Evolutionary conservation across 2,888 invertebrate species (phyloP).

Genomic region (Thymelicus acteon): DNA sequence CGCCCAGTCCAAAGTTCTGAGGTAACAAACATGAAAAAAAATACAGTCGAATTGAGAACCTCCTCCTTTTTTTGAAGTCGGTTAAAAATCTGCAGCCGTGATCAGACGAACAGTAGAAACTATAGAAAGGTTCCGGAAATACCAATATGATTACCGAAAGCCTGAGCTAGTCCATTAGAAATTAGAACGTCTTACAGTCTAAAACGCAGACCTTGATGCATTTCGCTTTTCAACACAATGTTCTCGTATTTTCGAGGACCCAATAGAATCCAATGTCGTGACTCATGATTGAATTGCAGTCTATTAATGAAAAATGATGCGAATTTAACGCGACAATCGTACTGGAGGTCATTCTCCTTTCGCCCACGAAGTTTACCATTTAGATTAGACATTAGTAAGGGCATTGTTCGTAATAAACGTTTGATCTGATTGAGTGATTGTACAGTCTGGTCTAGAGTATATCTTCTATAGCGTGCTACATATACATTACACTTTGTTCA

Average conservation of each 20-base stretch:
- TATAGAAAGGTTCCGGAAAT: neutral
- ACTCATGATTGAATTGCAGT: neutral
- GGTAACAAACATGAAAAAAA: too few species aligned
- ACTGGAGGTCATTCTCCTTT: slow-evolving; percentile 10
- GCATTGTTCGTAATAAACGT: neutral
- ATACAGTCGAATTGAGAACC: too few species aligned
- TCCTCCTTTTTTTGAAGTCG: too few species aligned
- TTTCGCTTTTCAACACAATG: neutral
- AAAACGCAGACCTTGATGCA: neutral
- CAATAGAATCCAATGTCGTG: neutral
- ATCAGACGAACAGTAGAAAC: neutral
- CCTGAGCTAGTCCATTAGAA: neutral
- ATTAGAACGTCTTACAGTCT: slow-evolving; percentile 5
- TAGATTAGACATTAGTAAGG: neutral
- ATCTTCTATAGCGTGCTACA: neutral
- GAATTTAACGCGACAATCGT: slow-evolving; percentile 1
- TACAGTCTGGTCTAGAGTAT: neutral
- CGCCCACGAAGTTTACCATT: slow-evolving; percentile 3
- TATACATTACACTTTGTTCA: neutral
- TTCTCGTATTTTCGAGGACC: neutral
- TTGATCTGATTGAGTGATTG: neutral
- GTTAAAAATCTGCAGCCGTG: neutral
- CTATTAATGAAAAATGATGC: slow-evolving; percentile 4
- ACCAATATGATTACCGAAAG: neutral
- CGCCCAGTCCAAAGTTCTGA: too few species aligned